Conservation (phyloP, 2,113 vertebrate species). For the Grantiella picta region DNA sequence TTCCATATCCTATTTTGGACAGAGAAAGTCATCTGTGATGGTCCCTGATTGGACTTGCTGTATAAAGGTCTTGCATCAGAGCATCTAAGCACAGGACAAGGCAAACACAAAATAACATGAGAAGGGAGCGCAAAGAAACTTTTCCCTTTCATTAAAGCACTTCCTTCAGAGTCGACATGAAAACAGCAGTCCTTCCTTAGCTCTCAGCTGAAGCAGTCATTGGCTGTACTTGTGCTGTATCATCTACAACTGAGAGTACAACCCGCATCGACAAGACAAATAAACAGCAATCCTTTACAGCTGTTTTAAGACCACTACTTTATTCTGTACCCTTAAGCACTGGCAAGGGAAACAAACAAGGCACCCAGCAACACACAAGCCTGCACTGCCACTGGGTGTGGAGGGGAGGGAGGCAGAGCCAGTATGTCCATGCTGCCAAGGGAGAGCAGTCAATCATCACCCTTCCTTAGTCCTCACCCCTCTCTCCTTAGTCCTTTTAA, state of each 20-base stretch:
- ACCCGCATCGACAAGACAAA: not conserved
- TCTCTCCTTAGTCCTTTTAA: not conserved
- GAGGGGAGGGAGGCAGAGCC: not conserved
- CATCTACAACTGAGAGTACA: not conserved
- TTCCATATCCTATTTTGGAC: not conserved
- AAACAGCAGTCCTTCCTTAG: not conserved
- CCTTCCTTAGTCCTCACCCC: fast-evolving
- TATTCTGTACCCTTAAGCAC: not conserved
- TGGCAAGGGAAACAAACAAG: not conserved
- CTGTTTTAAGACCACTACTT: not conserved
- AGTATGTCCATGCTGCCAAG: not conserved
- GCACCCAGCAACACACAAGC: not conserved
- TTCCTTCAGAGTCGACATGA: not conserved
- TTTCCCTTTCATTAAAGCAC: not conserved
- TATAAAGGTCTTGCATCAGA: not conserved
- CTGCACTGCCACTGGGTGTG: fast-evolving
- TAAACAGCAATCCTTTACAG: not conserved
- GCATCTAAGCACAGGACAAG: not conserved
- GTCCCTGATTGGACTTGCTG: not conserved
- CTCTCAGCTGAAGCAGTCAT: not conserved
- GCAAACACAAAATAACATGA: not conserved
- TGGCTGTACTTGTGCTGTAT: not conserved
- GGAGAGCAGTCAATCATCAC: not conserved
- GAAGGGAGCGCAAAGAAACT: not conserved
- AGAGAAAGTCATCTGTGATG: not conserved